Conservation (phyloP, 2,113 vertebrate species). For the Dicrurus megarhynchus region DNA sequence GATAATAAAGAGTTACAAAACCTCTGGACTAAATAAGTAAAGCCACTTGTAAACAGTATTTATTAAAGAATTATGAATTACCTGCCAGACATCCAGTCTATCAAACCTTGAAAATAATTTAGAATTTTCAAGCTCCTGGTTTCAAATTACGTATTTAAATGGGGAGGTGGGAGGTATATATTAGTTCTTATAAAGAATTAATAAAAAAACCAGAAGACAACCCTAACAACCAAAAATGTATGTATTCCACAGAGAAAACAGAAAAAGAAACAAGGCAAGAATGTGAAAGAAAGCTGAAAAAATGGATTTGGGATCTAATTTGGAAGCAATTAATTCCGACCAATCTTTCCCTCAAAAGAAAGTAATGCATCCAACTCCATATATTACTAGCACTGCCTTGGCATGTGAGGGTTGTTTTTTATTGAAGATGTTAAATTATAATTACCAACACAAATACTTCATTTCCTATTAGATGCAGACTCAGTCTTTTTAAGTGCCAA, state of each 20-base stretch:
- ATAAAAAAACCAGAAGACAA: not conserved
- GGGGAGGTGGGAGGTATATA: no score
- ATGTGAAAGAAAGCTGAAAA: not conserved
- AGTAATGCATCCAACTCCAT: not conserved
- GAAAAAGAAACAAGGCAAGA: not conserved
- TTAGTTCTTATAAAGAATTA: not conserved
- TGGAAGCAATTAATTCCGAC: not conserved
- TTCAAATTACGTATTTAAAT: not conserved
- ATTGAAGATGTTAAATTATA: not conserved
- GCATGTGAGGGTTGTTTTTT: not conserved
- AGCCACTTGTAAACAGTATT: not conserved
- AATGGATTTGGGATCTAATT: not conserved
- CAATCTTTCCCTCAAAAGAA: not conserved
- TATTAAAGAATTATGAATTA: not conserved
- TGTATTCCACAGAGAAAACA: not conserved
- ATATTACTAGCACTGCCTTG: not conserved
- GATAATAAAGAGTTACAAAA: not conserved
- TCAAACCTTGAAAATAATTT: not conserved
- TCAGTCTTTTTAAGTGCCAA: not conserved
- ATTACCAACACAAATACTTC: slow-evolving; percentile 32
- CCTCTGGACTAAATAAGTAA: not conserved
- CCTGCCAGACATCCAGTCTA: not conserved
- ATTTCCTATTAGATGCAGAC: not conserved
- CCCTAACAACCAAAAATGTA: not conserved
- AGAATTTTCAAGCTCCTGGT: not conserved